Base-by-base conservation (phyloP, 2,888 invertebrate species). In the Cryptophagus acutangulus region DNA sequence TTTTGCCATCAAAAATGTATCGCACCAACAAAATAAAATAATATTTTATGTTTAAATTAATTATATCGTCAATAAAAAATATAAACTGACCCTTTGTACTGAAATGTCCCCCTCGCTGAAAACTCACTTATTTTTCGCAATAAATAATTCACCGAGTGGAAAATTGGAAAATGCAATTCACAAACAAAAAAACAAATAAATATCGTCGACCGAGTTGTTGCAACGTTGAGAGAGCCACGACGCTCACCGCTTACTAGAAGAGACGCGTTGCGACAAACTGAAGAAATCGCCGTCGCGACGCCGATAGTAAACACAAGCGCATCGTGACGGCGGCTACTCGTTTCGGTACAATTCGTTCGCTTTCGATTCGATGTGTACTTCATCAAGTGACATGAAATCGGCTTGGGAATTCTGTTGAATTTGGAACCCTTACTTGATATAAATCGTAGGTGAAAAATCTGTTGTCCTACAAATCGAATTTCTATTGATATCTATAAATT, bases 401-500 rank as follows among this genome's bases (percentile, higher is more conserved):
- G 55, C 59, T 50, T 49, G 59, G 60, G 61, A 58, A 57, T 60
- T 57, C 57, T 50, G 57, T 56, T 54, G 57, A 58, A 60, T 61
- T 56, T 55, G 51, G 45, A 55, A 51, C 51, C 57, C 53, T 52
- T 51, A 35, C n/a, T n/a, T n/a, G 51, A 53, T 54, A 63, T 62
- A 62, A 62, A 63, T 63, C 57, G 53, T 58, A 58, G 56, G 61
- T 61, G 62, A 62, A 62, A 61, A 62, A 60, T 61, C 57, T 61
- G 62, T 62, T 61, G 61, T 61, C 54, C 55, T 61, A 60, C 62
- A 59, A 63, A 61, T 62, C 62, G 60, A 62, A 56, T 60, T 59
- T 59, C 52, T 62, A 65, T 62, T 62, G 64, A 64, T 64, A 63
- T 60, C 64, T 43, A 63, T 65, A 65, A 65, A 66, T 66, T 58